Evolutionary conservation across 1,140 invertebrate species (phyloP), one percentile per base, ranked within the genome.

Genomic region (Drosophila sp.): DNA sequence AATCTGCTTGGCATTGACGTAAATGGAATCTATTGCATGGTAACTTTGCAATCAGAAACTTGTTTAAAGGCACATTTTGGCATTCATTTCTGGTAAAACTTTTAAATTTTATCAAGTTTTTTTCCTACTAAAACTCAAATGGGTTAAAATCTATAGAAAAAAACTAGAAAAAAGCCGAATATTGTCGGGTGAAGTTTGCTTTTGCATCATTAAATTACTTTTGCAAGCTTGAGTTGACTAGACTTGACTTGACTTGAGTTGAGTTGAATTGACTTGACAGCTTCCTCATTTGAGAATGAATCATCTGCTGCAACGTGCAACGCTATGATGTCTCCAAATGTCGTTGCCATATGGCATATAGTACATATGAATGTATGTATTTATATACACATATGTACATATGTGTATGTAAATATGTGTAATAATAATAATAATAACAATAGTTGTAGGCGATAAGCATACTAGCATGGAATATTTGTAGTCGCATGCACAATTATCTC

Each of bases 281-380:
- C 56, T 58, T 58, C 56, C 56, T 58, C 56, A 58, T 58, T 35
- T 58, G 32, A 4, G 44, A 50, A 25, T 58, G 56, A 58, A 58
- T 58, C 56, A 58, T 58, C 56, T 35, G 33, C 17, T 85, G 84
- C 76, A 87, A 90, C 66, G 70, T 90, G 72, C 76, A 84, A 50
- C 61, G 35, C 6, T 23, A 55, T 60, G 74, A 87, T 67, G 75
- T 82, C 80, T 79, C 72, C 57, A 70, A 81, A 74, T 61, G 66
- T 62, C 17, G 41, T 65, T 33, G 73, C 40, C 47, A 57, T 60
- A 63, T 35, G 60, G 64, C 7, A 76, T 73, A 71, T 44, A n/a
- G n/a, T n/a, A 67, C 61, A 58, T 72, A 54, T 35, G 7, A 0
- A 35, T 1, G 2, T 35, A 8, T 44, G 25, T 56, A 44, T 63